Conservation (phyloP, 92 coral and sea anemone species). For the Nematostella vectensis region DNA sequence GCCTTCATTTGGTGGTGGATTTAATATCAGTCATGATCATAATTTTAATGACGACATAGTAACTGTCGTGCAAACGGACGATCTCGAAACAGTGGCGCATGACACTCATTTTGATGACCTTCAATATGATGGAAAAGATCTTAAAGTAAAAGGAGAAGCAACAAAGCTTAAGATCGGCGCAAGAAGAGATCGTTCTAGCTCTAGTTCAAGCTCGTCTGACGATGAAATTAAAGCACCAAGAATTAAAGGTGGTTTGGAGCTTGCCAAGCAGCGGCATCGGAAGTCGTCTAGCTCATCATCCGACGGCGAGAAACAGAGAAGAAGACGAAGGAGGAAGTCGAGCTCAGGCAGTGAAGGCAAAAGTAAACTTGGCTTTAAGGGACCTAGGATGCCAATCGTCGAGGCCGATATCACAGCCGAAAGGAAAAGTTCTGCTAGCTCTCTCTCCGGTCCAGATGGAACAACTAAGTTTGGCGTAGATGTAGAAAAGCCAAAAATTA, state of each 20-base stretch:
- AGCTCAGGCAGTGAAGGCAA: not conserved
- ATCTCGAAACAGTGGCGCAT: not conserved
- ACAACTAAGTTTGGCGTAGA: not conserved
- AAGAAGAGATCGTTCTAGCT: not conserved
- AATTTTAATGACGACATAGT: slow-evolving; percentile 5
- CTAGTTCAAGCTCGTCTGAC: slow-evolving; percentile 9
- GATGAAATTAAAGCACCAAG: not conserved
- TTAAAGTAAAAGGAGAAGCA: not conserved
- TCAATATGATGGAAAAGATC: slow-evolving; percentile 4
- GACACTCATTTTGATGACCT: not conserved
- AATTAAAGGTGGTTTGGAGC: not conserved
- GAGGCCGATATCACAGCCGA: not conserved
- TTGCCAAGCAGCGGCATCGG: not conserved
- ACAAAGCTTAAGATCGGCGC: slow-evolving; percentile 1
- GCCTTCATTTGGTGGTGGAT: slow-evolving; percentile 11
- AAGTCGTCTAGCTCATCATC: not conserved
- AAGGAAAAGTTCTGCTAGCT: not conserved
- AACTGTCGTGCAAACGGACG: slow-evolving; percentile 2
- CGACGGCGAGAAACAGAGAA: not conserved
- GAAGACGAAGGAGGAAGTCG: slow-evolving; percentile 7
- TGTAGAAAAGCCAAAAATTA: slow-evolving; percentile 4
- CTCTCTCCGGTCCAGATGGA: not conserved
- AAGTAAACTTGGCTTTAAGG: not conserved
- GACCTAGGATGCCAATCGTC: not conserved
- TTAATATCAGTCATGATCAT: slow-evolving; percentile 3